Base-by-base conservation (phyloP, 2,888 invertebrate genomes). In the Ptilodon capucinus region DNA sequence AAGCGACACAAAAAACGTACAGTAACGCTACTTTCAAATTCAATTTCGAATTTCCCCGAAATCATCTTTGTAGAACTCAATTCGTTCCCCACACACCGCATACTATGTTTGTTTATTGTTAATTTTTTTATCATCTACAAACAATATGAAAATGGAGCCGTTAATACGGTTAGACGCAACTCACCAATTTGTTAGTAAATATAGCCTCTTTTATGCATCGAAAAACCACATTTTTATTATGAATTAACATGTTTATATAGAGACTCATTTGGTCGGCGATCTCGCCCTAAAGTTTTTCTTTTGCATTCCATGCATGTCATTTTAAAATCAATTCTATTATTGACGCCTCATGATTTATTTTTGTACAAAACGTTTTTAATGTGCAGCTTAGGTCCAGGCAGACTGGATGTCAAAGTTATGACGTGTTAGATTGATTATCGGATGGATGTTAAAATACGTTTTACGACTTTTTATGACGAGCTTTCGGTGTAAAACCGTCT, bases 361-460 rank as follows among this genome's bases (percentile, higher is more conserved):
- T 79, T 36, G 60, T 51, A 23, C 66, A 49, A 42, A 44, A 18
- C 35, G 6, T 21, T 38, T 36, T 58, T 60, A 65, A 70, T 69
- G 66, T 62, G 64, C 70, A 69, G 71, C 75, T 83, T 77, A 83
- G 77, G 81, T 83, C 77, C 86, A 81, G 72, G 65, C 84, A 77
- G 78, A 68, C 82, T 86, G 88, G 84, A 89, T 89, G 89, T 91
- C 91, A 91, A 91, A 91, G 87, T 90, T 91, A 91, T 90, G 90
- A 91, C 89, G 91, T 90, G 91, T 91, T 91, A 90, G 91, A 91
- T 91, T 91, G 91, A 91, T 91, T 91, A 91, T 91, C 91, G 79
- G 87, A 86, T 90, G 88, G 87, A 91, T 91, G 91, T 91, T 91
- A 91, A 91, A 91, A 91, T 89, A 84, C 84, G 81, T 86, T 91